Conservation (phyloP, 1,140 invertebrate genomes). For the Hypothenemus hampei region DNA sequence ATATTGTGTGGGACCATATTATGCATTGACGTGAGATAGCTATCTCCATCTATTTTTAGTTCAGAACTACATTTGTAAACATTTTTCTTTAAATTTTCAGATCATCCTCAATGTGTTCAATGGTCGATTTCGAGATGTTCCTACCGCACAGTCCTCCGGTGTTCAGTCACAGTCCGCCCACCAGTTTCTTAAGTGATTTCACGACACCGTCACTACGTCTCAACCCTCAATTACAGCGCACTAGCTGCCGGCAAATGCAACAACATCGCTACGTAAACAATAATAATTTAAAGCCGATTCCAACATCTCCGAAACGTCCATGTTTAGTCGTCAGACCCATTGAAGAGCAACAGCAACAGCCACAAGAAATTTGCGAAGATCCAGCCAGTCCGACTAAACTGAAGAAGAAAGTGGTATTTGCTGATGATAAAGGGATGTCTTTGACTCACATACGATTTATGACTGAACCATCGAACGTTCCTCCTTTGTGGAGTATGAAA, state of each 20-base stretch:
- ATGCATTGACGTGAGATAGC: too few relatives aligned
- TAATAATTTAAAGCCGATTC: background rate
- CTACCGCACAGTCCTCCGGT: constrained; percentile 64
- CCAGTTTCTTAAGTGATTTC: constrained; percentile 44
- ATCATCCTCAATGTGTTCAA: constrained; percentile 28
- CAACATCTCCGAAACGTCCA: constrained; percentile 43
- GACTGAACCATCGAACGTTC: constrained; percentile 87
- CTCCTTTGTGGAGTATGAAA: constrained; percentile 74
- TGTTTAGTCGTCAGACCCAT: constrained; percentile 47
- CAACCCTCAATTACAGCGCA: constrained; percentile 36
- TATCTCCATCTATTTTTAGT: too few relatives aligned
- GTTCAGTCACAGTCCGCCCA: constrained; percentile 61
- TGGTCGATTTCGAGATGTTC: constrained; percentile 49
- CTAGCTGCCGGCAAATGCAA: constrained; percentile 44
- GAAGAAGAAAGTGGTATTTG: constrained; percentile 90
- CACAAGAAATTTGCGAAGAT: too few relatives aligned
- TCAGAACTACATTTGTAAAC: background rate
- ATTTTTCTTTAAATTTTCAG: constrained; percentile 17
- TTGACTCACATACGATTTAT: constrained; percentile 83
- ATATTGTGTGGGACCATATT: too few relatives aligned
- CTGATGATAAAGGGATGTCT: constrained; percentile 83
- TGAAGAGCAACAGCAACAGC: constrained; percentile 32
- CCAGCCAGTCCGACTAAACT: constrained; percentile 45
- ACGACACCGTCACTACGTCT: constrained; percentile 46
- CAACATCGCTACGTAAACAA: constrained; percentile 8